Evolutionary conservation across 2,797 vertebrate genomes (phyloP).

Genomic region (Rousettus madagascariensis): DNA sequence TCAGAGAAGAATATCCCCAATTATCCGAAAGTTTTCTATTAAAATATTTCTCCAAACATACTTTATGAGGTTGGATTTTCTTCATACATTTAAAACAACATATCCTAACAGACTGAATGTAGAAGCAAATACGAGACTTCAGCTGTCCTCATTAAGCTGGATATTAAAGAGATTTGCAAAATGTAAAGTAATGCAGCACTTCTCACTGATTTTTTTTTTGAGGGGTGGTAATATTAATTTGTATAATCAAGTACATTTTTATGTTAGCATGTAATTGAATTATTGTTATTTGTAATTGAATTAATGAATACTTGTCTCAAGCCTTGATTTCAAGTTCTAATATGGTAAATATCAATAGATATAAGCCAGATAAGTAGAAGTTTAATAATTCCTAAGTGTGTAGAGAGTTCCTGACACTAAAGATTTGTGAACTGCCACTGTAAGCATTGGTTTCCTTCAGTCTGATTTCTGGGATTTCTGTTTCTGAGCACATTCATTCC

Average conservation of each 20-base stretch:
- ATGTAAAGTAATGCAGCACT: not conserved
- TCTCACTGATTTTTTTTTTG: not conserved
- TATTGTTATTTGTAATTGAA: not conserved
- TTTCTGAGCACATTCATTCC: not conserved
- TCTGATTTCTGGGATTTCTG: not conserved
- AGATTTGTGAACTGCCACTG: not conserved
- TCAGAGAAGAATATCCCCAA: not conserved
- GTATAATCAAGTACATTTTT: not conserved
- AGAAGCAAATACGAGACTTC: not conserved
- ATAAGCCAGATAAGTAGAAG: not conserved
- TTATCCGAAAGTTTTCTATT: not conserved
- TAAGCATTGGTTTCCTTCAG: not conserved
- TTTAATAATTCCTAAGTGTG: not conserved
- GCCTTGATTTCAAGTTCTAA: not conserved
- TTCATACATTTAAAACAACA: not conserved
- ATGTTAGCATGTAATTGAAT: not conserved
- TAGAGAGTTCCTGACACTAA: not conserved
- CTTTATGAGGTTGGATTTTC: not conserved
- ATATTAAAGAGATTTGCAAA: not conserved
- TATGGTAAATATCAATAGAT: not conserved
- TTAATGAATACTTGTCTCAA: not conserved
- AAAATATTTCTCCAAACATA: not conserved
- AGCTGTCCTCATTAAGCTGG: not conserved
- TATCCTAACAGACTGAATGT: not conserved
- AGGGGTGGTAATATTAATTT: not conserved